phyloP scores from a whole-genome alignment of 2,888 invertebrate genomes.

The Schizaphis graminum region DNA sequence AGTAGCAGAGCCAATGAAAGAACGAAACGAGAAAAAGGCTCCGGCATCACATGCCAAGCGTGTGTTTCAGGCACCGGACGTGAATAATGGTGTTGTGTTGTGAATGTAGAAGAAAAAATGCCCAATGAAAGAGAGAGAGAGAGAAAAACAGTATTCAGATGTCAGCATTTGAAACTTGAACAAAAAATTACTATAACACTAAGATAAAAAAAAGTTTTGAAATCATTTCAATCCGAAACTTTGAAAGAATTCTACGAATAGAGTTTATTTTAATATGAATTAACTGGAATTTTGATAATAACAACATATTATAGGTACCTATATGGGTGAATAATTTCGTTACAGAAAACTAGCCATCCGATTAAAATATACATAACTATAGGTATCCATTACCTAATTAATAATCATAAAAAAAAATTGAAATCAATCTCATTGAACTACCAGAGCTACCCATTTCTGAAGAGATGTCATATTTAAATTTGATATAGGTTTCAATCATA shows the following conservation, averaged over 20 bases:
- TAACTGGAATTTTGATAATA: background rate
- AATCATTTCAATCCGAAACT: constrained; percentile 29
- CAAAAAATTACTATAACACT: background rate
- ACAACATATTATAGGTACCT: background rate
- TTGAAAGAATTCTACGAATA: background rate
- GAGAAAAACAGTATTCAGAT: constrained; percentile 58
- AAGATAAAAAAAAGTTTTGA: constrained; percentile 26
- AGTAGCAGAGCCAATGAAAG: constrained; percentile 32
- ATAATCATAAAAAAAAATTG: background rate
- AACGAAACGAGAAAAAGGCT: constrained; percentile 35
- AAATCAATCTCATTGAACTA: background rate
- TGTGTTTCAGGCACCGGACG: constrained; percentile 58
- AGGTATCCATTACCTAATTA: background rate
- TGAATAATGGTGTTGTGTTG: constrained; percentile 60
- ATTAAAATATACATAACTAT: background rate
- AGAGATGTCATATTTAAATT: background rate
- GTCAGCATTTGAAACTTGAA: constrained; percentile 39
- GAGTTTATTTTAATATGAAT: background rate
- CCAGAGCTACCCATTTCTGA: background rate
- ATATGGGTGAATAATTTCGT: background rate
- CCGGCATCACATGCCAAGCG: constrained; percentile 51
- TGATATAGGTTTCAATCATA: background rate
- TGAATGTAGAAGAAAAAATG: constrained; percentile 39
- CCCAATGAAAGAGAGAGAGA: background rate
- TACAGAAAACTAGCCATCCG: background rate